Evolutionary conservation across 2,888 invertebrate species (phyloP).

Genomic region (Athalia circularis): DNA sequence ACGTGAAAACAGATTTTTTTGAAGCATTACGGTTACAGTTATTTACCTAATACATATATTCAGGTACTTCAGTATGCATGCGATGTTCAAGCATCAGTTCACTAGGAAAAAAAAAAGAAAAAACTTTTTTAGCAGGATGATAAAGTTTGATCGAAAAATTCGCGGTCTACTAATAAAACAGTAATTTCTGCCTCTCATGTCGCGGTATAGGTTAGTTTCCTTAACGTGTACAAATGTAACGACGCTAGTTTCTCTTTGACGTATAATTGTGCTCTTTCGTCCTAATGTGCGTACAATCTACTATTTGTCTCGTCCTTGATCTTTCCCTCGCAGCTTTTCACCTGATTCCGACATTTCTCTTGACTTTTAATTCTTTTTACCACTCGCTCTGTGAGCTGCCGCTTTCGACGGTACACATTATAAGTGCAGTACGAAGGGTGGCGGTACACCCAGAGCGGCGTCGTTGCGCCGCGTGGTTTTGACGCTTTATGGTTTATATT

Average conservation of each 20-base stretch:
- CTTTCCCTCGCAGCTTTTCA: slow-evolving; percentile 7
- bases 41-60: background rate
- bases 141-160: background rate
- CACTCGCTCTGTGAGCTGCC: background rate
- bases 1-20: slow-evolving; percentile 14
- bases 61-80: too few relatives aligned
- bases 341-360: background rate
- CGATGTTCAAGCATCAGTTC: background rate
- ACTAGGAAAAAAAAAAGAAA: background rate
- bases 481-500: slow-evolving; percentile 12
- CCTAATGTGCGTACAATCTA: slow-evolving; percentile 25
- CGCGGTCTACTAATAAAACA: background rate
- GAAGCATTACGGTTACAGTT: background rate
- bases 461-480: slow-evolving; percentile 11
- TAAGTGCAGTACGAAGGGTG: too few relatives aligned
- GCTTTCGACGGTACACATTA: background rate
- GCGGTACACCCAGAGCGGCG: too few relatives aligned
- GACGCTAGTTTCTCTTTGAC: too few relatives aligned
- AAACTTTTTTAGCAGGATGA: background rate
- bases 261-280: background rate
- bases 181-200: too few relatives aligned
- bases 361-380: slow-evolving; percentile 13
- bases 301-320: slow-evolving; percentile 12
- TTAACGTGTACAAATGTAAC: background rate
- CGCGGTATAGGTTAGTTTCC: too few relatives aligned